Evolutionary conservation across 2,797 vertebrate species (phyloP), one percentile per base, ranked within the genome.

Genomic region (Pangasius djambal): DNA sequence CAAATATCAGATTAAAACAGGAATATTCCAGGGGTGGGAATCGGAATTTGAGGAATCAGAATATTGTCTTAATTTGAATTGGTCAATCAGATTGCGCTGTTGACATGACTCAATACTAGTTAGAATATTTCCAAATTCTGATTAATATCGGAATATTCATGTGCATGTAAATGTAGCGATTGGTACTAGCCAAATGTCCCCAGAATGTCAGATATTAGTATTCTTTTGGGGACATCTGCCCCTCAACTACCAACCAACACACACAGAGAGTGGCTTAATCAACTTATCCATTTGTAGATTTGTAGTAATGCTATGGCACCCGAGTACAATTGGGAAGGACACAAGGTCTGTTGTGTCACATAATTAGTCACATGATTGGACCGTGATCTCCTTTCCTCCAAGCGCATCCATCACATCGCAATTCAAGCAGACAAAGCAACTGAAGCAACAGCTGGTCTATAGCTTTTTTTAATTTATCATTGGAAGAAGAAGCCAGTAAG

Each of bases 401-500:
- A 70, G 12, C 22, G 9, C n/a, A 48, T 81, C 44, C 61, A 81
- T 87, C 75, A 79, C 48, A 59, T 40, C 18, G 25, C 28, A 83
- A 28, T 59, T 40, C 16, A 59, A n/a, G 25, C 78, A 87, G 34
- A 50, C 67, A 75, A 83, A 74, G 55, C 37, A 87, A 67, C 20
- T 1, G 25, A 67, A 20, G 78, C 65, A 88, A 74, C 87, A 82
- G 78, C 77, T 88, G 87, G n/a, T 74, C 52, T 61, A 37, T 74
- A 59, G 48, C 16, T 63, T 50, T 84, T 84, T 52, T 31, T 22
- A 70, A 70, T 40, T 52, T 37, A 70, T 70, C 67, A 70, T 9
- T 69, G 8, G 6, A 48, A 83, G 34, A 44, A 31, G 22, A 67
- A 34, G 83, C 8, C 50, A 72, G 52, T 85, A 70, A 52, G 48